Evolutionary conservation across 1,140 invertebrate genomes (phyloP), one percentile per base, ranked within the genome.

Genomic region (Plectrocnemia conspersa): DNA sequence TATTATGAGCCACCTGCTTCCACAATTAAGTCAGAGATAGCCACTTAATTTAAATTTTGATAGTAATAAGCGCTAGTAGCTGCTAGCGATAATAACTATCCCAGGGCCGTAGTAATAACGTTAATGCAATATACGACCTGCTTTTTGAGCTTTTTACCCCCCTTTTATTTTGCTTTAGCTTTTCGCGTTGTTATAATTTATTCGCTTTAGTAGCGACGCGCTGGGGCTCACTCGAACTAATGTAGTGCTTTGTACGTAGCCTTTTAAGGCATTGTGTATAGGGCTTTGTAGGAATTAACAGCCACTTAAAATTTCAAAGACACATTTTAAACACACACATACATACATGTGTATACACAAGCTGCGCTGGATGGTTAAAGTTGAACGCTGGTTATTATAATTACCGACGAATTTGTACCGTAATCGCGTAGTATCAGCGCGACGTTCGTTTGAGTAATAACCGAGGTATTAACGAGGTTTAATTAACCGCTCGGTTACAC

Each of bases 291-390:
- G 42, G 42, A 45, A 45, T 45, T 45, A 45, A 45, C 18, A 23
- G 42, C 21, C 42, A 45, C 42, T 45, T 45, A 45, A 45, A 45
- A 45, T 45, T 45, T 45, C 42, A 45, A 45, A 45, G 42, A 45
- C 42, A 23, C 42, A 3, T 23, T 22, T 23, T 7, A 16, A 6
- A 38, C 35, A 38, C 35, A 9, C 35, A 29, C 7, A 29, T 7
- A 29, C 7, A 29, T 7, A 7, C 7, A n/a, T 7, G 7, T 7
- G 6, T 7, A 29, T 7, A 15, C 35, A 16, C 10, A 16, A 5
- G 35, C 5, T 16, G 35, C 10, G 35, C 10, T 7, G 18, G 35
- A n/a, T 38, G 6, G 35, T 38, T 38, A 10, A 9, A 38, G 35
- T 38, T 7, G 18, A 38, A 38, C 15, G 35, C 18, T 38, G 11